A percentile compares a stretch with the other conserved stretches of the same genome.
phyloP scores from a whole-genome alignment of 2,113 vertebrate species.

The Martes martes region DNA sequence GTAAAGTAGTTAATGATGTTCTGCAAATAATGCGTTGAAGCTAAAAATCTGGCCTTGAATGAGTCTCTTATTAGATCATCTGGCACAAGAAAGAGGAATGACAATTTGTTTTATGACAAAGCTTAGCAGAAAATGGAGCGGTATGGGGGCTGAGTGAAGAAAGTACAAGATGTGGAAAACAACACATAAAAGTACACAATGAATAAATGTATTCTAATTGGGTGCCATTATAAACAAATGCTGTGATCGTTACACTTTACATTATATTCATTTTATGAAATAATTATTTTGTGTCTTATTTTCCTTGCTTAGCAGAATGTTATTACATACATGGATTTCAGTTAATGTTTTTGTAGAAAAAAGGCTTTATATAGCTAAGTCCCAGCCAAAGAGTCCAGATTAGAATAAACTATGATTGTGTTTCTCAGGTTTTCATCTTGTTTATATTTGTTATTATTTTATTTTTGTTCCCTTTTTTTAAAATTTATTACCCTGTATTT shows the following conservation, averaged over 20 bases:
- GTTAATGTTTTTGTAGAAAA: neutral
- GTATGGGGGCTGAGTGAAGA: neutral
- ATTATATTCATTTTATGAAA: neutral
- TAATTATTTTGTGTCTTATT: slow-evolving; percentile 23
- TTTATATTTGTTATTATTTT: neutral
- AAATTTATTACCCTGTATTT: neutral
- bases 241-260: neutral
- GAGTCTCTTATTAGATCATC: slow-evolving; percentile 37
- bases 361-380: neutral
- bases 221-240: neutral
- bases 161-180: neutral
- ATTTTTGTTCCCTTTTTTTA: neutral
- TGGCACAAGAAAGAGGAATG: slow-evolving; percentile 16
- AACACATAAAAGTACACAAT: neutral
- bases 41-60: slow-evolving; percentile 19
- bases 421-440: neutral
- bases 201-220: neutral
- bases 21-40: slow-evolving; percentile 36
- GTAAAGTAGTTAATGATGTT: slow-evolving; percentile 5
- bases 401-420: neutral
- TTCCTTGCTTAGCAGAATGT: slow-evolving; percentile 22
- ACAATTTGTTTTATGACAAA: slow-evolving; percentile 33
- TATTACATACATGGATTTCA: neutral
- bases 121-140: neutral
- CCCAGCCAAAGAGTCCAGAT: neutral